Evolutionary conservation across 2,113 vertebrate genomes (phyloP), one percentile per base, ranked within the genome.

Genomic region (Orcinus orca): DNA sequence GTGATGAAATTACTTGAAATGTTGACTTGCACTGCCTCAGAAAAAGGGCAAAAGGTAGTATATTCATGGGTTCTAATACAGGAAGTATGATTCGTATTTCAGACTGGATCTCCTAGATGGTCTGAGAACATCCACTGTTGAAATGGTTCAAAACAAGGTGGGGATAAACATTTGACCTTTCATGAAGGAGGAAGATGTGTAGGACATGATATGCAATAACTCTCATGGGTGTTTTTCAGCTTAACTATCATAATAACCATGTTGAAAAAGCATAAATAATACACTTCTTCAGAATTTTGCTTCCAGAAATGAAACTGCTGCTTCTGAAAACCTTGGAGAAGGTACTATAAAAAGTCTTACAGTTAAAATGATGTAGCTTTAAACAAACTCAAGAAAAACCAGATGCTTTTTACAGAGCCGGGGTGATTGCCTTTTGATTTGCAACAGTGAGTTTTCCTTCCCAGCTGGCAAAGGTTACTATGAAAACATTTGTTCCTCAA

Each of bases 401-500:
- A 79, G 68, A 97, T 91, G 73, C 26, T 20, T 97, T 97, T 94
- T 31, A 31, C 88, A 96, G 95, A 83, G 81, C 77, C 33, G 8
- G 70, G 14, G 18, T 11, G 31, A 96, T 53, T 93, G 65, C n/a
- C 55, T 88, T 95, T 90, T 84, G 96, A 94, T 85, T 71, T 76
- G 70, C 63, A 88, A 70, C 70, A 55, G 71, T 60, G 89, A 53
- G 26, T 88, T 92, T 93, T 95, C 76, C 60, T 90, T 96, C 26
- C 96, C 77, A 81, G 41, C 85, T 97, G 96, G 95, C 76, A 53
- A 25, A 85, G 68, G 33, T 86, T 53, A 73, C 88, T 85, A 82
- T 55, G 73, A 93, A 97, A 94, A 88, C 76, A 94, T 92, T 92
- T 88, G 81, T 29, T 93, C 81, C 93, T 96, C 67, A 90, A 77